phyloP scores from a whole-genome alignment of 2,113 vertebrate genomes.

The Sander lucioperca region DNA sequence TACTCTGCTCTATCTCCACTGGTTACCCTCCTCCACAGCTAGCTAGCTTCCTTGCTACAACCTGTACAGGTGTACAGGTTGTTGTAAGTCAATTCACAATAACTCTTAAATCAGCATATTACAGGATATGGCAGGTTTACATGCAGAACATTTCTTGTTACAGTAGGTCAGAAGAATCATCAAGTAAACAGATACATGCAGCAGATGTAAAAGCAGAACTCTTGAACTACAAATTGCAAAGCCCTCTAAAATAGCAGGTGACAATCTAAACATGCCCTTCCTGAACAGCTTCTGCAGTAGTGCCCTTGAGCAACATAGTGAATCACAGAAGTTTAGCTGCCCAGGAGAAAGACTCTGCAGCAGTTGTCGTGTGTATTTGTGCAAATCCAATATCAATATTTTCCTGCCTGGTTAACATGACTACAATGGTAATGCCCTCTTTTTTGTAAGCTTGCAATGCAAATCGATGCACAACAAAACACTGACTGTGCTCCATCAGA shows the following conservation, averaged over 20 bases:
- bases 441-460: slow-evolving; percentile 13
- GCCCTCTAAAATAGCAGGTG: background rate
- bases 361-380: slow-evolving; percentile 15
- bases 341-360: slow-evolving; percentile 12
- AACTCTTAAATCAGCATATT: too few species aligned
- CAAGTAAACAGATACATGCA: background rate
- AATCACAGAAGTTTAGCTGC: slow-evolving; percentile 8
- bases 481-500: slow-evolving; percentile 3
- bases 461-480: background rate
- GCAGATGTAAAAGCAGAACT: too few species aligned
- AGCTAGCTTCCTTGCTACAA: background rate
- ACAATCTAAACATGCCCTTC: background rate
- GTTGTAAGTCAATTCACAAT: background rate
- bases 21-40: too few species aligned
- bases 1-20: too few species aligned
- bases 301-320: slow-evolving; percentile 25
- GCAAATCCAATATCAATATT: slow-evolving; percentile 16
- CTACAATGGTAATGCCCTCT: background rate
- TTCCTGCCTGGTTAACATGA: slow-evolving; percentile 6
- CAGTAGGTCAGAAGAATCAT: background rate
- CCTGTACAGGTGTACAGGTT: background rate
- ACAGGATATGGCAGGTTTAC: background rate
- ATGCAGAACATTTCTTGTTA: background rate
- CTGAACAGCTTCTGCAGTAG: background rate
- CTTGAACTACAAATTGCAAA: background rate